Percentiles rank a stretch among this genome's conserved stretches.
Evolutionary conservation across 2,113 vertebrate species (phyloP).

Genomic region (Anolis sagrei): DNA sequence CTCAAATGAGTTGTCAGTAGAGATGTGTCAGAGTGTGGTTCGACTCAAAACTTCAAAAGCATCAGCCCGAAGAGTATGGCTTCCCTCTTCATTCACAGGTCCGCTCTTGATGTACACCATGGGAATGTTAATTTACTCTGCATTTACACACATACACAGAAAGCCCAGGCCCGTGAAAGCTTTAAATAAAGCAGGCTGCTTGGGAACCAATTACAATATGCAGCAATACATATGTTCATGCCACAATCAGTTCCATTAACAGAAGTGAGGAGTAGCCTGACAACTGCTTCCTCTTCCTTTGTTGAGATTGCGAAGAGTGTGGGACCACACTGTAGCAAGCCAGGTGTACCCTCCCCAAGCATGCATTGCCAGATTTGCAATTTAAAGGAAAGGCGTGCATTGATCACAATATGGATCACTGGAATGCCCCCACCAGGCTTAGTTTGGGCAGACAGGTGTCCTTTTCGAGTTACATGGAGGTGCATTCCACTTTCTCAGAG

Average conservation of each 20-base stretch:
- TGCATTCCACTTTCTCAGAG: neutral
- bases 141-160: slow-evolving; percentile 63
- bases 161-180: slow-evolving; percentile 72
- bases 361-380: neutral
- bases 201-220: slow-evolving; percentile 80
- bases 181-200: slow-evolving; percentile 84
- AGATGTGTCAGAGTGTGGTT: slow-evolving; percentile 68
- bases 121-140: slow-evolving; percentile 76
- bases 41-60: slow-evolving; percentile 72
- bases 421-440: neutral
- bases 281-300: neutral
- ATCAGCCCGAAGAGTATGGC: slow-evolving; percentile 68
- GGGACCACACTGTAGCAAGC: neutral
- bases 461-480: neutral
- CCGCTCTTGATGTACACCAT: slow-evolving; percentile 77
- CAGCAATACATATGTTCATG: slow-evolving; percentile 82
- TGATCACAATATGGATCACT: neutral
- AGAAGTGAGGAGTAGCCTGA: slow-evolving; percentile 29
- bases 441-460: too few species aligned
- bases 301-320: neutral
- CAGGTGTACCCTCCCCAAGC: neutral
- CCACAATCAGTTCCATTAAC: slow-evolving; percentile 77
- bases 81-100: slow-evolving; percentile 76
- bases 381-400: neutral
- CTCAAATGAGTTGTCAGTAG: slow-evolving; percentile 75